Percentiles rank a stretch among this genome's conserved stretches.
Evolutionary conservation across 2,888 invertebrate species (phyloP).

Genomic region (Cataglyphis rosenhaueri): DNA sequence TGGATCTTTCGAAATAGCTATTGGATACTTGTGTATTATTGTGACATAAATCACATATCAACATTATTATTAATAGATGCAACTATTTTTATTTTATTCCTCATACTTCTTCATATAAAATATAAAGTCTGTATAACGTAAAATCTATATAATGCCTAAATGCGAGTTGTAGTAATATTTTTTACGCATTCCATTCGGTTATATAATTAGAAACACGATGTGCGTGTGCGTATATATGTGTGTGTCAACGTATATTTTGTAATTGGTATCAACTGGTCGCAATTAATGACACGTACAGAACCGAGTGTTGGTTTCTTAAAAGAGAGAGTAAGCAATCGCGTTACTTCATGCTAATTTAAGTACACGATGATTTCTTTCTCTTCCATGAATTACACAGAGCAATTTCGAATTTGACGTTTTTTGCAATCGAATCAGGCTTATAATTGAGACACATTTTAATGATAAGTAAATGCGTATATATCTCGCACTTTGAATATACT

Average conservation of each 20-base stretch:
- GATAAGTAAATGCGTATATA: neutral
- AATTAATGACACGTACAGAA: conserved; percentile 37
- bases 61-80: neutral
- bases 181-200: conserved; percentile 13
- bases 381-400: neutral
- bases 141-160: neutral
- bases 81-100: neutral
- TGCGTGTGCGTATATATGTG: neutral
- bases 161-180: neutral
- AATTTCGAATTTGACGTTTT: neutral
- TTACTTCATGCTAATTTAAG: neutral
- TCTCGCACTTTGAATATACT: neutral
- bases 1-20: neutral
- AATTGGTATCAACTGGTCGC: conserved; percentile 50
- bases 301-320: conserved; percentile 2
- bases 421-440: neutral
- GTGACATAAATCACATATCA: neutral
- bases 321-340: conserved; percentile 30
- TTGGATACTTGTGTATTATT: neutral
- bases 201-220: conserved; percentile 15
- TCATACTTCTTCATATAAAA: neutral
- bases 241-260: neutral
- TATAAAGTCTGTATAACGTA: neutral
- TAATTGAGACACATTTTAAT: neutral
- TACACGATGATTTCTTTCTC: neutral